phyloP scores from a whole-genome alignment of 2,113 vertebrate genomes.

The Elgaria multicarinata region DNA sequence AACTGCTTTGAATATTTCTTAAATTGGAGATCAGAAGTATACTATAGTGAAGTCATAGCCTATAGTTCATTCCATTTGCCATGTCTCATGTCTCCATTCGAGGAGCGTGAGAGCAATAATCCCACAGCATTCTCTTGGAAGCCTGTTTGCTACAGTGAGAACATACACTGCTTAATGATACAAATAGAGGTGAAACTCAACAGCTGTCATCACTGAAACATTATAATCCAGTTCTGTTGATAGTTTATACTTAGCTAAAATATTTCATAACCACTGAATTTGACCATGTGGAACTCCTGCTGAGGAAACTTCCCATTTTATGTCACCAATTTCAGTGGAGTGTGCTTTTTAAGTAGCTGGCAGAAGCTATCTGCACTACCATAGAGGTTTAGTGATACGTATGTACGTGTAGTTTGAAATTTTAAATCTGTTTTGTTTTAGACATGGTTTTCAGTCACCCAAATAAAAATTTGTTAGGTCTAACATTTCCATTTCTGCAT shows the following conservation, averaged over 20 bases:
- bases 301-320: not conserved
- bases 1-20: not conserved
- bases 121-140: not conserved
- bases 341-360: not conserved
- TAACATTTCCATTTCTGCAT: not conserved
- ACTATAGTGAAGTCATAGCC: not conserved
- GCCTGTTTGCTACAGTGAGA: not conserved
- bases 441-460: not conserved
- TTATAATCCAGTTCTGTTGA: constrained; percentile 20
- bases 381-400: not conserved
- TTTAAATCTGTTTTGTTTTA: constrained; percentile 1
- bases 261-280: not conserved
- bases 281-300: not conserved
- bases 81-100: not conserved
- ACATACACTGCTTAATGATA: not conserved
- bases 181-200: not conserved
- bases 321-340: not conserved
- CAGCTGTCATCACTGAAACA: constrained; percentile 16
- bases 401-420: not conserved
- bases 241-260: constrained; percentile 23
- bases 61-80: not conserved
- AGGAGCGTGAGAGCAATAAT: not conserved
- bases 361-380: not conserved
- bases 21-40: not conserved
- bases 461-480: not conserved